Evolutionary conservation across 2,888 invertebrate genomes (phyloP).

Genomic region (Thymelicus acteon): DNA sequence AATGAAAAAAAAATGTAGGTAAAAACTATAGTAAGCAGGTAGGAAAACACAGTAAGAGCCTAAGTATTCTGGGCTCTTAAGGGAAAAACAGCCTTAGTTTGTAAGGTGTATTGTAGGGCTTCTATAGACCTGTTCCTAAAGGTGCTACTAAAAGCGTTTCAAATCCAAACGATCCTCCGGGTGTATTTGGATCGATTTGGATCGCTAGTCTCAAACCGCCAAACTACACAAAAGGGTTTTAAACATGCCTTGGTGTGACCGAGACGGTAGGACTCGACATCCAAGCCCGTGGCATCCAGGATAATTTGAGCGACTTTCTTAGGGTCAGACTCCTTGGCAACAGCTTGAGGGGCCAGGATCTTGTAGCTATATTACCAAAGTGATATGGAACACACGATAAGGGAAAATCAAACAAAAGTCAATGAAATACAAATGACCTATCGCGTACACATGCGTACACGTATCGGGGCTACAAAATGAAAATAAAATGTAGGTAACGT

Average conservation of each 20-base stretch:
- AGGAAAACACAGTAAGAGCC: conserved; percentile 65
- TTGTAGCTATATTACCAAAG: conserved; percentile 93
- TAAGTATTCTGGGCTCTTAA: conserved; percentile 67
- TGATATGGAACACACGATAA: conserved; percentile 74
- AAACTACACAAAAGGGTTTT: conserved; percentile 65
- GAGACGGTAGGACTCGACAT: conserved; percentile 96
- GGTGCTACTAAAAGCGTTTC: conserved; percentile 65
- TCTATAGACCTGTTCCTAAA: conserved; percentile 62
- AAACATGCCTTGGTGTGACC: conserved; percentile 99
- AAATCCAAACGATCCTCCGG: conserved; percentile 59
- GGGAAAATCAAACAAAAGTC: conserved; percentile 52
- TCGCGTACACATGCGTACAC: conserved; percentile 18
- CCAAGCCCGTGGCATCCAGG: conserved; percentile 93
- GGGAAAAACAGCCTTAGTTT: conserved; percentile 57
- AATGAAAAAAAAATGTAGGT: conserved; percentile 57
- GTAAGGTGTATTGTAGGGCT: conserved; percentile 49
- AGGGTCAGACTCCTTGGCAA: conserved; percentile 89
- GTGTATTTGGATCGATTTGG: conserved; percentile 48
- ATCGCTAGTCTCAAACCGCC: conserved; percentile 62
- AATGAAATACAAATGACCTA: conserved; percentile 18
- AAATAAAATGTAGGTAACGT: conserved; percentile 25
- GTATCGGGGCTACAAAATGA: conserved; percentile 8
- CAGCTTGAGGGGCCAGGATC: conserved; percentile 97
- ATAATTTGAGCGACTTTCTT: conserved; percentile 93
- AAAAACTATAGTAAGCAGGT: conserved; percentile 44